Evolutionary conservation across 1,140 invertebrate species (phyloP).

Genomic region (Tetragnatha versicolor): DNA sequence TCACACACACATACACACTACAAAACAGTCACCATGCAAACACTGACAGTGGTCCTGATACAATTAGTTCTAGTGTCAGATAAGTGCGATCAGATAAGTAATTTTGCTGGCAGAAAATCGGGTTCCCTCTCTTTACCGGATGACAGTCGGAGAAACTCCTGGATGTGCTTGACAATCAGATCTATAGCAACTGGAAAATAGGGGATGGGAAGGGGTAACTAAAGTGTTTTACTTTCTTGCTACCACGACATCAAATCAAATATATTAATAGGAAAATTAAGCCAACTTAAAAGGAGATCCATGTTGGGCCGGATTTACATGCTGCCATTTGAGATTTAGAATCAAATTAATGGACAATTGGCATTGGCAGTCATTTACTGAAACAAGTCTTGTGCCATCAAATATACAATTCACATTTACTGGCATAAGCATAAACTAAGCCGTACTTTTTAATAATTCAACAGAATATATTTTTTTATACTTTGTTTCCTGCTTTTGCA

Average conservation of each 20-base stretch:
- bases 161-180: constrained; percentile 97
- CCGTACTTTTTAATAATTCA: too few species aligned
- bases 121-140: constrained; percentile 28
- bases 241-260: constrained; percentile 23
- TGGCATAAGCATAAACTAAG: too few species aligned
- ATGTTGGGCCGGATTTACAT: too few species aligned
- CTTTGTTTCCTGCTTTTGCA: too few species aligned
- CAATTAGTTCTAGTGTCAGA: background rate
- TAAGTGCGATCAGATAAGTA: constrained; percentile 36
- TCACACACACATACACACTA: constrained; percentile 14
- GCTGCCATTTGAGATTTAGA: too few species aligned
- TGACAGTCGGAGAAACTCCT: constrained; percentile 79
- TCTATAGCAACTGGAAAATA: constrained; percentile 96
- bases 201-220: constrained; percentile 60
- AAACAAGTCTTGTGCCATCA: too few species aligned
- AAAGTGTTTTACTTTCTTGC: constrained; percentile 20
- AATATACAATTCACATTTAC: too few species aligned
- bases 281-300: too few species aligned
- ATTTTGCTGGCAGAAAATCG: constrained; percentile 16
- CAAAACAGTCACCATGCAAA: constrained; percentile 19
- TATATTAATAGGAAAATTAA: too few species aligned
- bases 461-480: too few species aligned
- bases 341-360: too few species aligned
- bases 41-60: background rate
- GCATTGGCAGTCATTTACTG: too few species aligned